Base-by-base conservation (phyloP, 2,888 invertebrate genomes). In the Yponomeuta cagnagella region DNA sequence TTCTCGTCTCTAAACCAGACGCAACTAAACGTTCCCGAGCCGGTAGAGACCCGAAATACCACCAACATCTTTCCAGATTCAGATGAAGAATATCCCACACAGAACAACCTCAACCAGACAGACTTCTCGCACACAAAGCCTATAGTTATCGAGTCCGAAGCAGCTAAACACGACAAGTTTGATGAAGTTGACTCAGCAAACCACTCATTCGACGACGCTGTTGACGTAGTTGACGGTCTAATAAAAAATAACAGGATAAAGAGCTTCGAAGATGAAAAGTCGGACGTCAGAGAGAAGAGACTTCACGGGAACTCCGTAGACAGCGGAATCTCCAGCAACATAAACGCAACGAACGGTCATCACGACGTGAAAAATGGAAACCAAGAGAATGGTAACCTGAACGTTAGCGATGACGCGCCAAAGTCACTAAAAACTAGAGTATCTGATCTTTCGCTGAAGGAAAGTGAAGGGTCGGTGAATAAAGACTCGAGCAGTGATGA, bases 101-200 rank as follows among this genome's bases (percentile, higher is more conserved):
- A 90, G 69, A 92, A 90, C 74, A 90, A 90, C 72, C 81, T 91
- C 1, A 91, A 90, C 75, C 91, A 90, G 74, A 91, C 89, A 4
- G 90, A 91, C 73, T 91, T 90, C 78, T 89, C 89, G 0, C 90
- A 91, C 74, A 91, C 90, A 0, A 85, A 89, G 79, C 91, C 91
- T 0, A 92, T 91, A 71, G 82, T 91, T 37, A 91, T 92, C 67
- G 91, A 90, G 74, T 89, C 90, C 0, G 91, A 91, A 15, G 63
- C 72, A 80, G 84, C 70, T 2, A 89, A 88, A 72, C 83, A 82
- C 71, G 85, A 86, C 1, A 85, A 84, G n/a, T 86, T 84, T 67
- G 78, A 81, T 70, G 86, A 86, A 77, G 73, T 73, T 0, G 91
- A 91, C 72, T 91, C 91, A 0, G 90, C 92, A 0, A 87, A 90